Conservation (phyloP, 2,888 invertebrate species). For the Coelopa pilipes region DNA sequence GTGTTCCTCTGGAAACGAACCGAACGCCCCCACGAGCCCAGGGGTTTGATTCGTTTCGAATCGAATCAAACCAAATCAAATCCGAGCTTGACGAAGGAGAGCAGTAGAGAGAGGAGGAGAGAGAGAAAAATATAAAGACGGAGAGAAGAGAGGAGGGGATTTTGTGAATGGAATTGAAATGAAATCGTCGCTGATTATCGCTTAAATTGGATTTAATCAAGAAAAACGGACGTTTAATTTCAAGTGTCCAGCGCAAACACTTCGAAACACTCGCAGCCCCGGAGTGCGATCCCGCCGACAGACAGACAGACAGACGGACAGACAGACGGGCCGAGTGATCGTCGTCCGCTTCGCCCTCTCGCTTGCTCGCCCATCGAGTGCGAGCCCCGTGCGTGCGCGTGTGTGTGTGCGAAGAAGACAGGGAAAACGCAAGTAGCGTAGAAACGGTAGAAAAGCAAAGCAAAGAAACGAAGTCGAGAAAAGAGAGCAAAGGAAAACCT, state of each 20-base stretch:
- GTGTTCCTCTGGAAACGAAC: constrained; percentile 21
- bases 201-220: constrained; percentile 67
- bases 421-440: too few species aligned
- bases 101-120: constrained; percentile 15
- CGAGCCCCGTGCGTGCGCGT: not conserved
- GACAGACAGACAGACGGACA: constrained; percentile 16
- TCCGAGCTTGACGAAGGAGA: too few species aligned
- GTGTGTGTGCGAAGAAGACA: too few species aligned
- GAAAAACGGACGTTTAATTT: constrained; percentile 64
- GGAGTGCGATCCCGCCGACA: not conserved
- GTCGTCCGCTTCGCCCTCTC: too few species aligned
- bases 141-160: constrained; percentile 28
- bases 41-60: not conserved
- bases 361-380: not conserved
- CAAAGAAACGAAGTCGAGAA: too few species aligned
- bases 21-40: not conserved
- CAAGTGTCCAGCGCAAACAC: constrained; percentile 49
- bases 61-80: constrained; percentile 25
- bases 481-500: too few species aligned
- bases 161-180: constrained; percentile 55
- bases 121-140: not conserved
- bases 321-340: not conserved
- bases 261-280: constrained; percentile 8
- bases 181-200: constrained; percentile 57
- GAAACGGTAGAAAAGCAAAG: not conserved